A percentile compares a stretch with the other conserved stretches of the same genome.
Conservation (phyloP, 2,888 invertebrate species). For the Pterobdella sp. region DNA sequence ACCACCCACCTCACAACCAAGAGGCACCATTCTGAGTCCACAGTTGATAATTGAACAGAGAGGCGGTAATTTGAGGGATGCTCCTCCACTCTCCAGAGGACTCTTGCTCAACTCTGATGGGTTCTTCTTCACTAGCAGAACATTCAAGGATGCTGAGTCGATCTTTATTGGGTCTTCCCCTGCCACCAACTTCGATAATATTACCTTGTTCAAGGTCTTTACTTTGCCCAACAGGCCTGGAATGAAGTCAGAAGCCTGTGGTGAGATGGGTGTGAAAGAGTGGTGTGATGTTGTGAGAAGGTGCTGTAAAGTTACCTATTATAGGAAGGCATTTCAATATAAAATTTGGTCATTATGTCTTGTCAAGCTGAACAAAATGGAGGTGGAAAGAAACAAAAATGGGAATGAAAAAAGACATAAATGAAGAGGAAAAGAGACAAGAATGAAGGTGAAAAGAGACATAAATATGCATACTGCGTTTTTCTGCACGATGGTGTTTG, state of each 20-base stretch:
- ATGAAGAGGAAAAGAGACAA: background rate
- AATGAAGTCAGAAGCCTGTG: background rate
- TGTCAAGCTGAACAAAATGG: too few species aligned
- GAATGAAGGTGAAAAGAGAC: background rate
- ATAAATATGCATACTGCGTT: conserved; percentile 18
- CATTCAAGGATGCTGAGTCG: conserved; percentile 16
- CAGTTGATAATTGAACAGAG: conserved; percentile 37
- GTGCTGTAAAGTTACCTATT: too few species aligned
- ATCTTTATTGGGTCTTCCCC: conserved; percentile 30
- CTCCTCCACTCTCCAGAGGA: conserved; percentile 33
- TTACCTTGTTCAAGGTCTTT: conserved; percentile 16
- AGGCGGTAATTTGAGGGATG: conserved; percentile 35
- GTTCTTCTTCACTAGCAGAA: conserved; percentile 27
- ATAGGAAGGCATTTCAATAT: too few species aligned
- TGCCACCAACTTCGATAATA: conserved; percentile 29
- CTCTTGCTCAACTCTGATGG: conserved; percentile 26
- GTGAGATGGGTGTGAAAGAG: background rate
- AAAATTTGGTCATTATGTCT: too few species aligned
- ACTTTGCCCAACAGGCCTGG: background rate
- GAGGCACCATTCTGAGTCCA: conserved; percentile 26
- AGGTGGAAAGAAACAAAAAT: background rate
- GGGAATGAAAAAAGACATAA: background rate
- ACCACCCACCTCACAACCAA: conserved; percentile 35
- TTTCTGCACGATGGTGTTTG: conserved; percentile 31
- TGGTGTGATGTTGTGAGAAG: too few species aligned